phyloP scores from a whole-genome alignment of 2,113 vertebrate genomes.

The Oryzias woworae region DNA sequence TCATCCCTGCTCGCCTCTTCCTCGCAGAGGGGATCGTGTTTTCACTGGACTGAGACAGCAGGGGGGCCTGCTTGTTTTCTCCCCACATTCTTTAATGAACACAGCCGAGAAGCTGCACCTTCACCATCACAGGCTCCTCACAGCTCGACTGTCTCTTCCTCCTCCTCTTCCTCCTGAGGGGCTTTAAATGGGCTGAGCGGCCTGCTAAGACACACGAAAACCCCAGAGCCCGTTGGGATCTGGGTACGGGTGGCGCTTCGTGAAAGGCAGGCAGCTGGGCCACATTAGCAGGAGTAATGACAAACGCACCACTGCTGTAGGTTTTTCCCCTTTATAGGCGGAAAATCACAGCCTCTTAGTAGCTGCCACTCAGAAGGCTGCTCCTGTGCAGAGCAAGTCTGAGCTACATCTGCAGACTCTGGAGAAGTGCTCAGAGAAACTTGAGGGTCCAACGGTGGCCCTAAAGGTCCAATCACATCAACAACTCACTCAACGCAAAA shows the following conservation, averaged over 20 bases:
- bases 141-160: constrained; percentile 16
- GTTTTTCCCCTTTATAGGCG: constrained; percentile 27
- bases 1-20: constrained; percentile 13
- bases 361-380: constrained; percentile 40
- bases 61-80: constrained; percentile 27
- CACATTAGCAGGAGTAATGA: constrained; percentile 51
- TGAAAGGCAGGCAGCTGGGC: constrained; percentile 63
- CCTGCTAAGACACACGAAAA: not conserved
- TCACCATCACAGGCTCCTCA: constrained; percentile 8
- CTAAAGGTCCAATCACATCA: too few relatives aligned
- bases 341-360: constrained; percentile 26
- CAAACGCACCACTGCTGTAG: constrained; percentile 46
- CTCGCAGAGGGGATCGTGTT: constrained; percentile 32
- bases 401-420: not conserved
- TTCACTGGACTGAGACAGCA: constrained; percentile 29
- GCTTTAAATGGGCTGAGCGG: constrained; percentile 13
- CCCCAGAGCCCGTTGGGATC: constrained; percentile 38
- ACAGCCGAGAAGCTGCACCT: constrained; percentile 28
- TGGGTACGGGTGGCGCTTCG: constrained; percentile 18
- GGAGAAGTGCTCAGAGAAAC: constrained; percentile 47
- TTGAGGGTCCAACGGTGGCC: not conserved
- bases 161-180: constrained; percentile 24
- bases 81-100: constrained; percentile 20
- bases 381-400: not conserved
- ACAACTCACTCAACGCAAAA: too few relatives aligned